A percentile compares a stretch with the other conserved stretches of the same genome.
Evolutionary conservation across 2,113 vertebrate species (phyloP).

Genomic region (Crocuta crocuta): DNA sequence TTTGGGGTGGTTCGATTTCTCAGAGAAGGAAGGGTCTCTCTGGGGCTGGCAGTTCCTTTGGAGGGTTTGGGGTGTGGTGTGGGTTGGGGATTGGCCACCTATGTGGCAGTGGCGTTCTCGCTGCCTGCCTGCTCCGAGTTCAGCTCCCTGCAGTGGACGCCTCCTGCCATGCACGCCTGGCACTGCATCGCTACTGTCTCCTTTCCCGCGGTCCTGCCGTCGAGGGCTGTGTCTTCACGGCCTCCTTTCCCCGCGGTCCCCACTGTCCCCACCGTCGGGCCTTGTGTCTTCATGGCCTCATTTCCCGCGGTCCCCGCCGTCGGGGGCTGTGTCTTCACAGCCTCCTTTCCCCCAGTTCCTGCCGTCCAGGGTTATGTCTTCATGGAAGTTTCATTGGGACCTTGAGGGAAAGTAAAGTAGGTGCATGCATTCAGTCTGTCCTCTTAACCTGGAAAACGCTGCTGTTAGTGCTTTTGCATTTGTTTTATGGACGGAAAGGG

Average conservation of each 20-base stretch:
- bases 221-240: not conserved
- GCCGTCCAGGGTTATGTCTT: not conserved
- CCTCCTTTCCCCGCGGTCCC: too few species aligned
- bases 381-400: not conserved
- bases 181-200: rapidly evolving
- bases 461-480: not conserved
- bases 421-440: not conserved
- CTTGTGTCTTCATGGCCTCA: not conserved
- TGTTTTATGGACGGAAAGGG: not conserved
- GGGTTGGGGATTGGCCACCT: not conserved
- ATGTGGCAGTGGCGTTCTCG: not conserved
- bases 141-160: not conserved
- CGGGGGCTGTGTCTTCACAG: too few species aligned
- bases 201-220: not conserved
- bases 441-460: not conserved
- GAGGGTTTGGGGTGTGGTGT: rapidly evolving
- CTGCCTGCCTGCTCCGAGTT: not conserved
- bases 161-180: not conserved
- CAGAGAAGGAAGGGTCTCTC: not conserved
- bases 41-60: not conserved
- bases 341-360: not conserved
- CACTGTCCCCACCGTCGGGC: too few species aligned
- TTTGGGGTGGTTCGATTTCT: not conserved
- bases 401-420: not conserved
- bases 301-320: not conserved